A percentile compares a stretch with the other conserved stretches of the same genome.
Evolutionary conservation across 2,797 vertebrate genomes (phyloP).

Genomic region (Liparis tanakae): DNA sequence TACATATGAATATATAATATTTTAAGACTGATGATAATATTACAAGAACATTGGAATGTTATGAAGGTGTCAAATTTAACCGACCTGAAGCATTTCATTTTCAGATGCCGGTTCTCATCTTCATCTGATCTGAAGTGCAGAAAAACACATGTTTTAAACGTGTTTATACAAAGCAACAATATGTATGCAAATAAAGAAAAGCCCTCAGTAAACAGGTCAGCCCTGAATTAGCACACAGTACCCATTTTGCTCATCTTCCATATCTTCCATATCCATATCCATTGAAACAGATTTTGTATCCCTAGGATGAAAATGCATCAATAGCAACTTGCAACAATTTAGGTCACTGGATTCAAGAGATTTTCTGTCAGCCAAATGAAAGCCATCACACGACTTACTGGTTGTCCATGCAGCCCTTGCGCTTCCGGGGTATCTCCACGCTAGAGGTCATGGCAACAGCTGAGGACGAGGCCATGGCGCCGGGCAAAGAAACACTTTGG

Average conservation of each 20-base stretch:
- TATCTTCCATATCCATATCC: constrained; percentile 81
- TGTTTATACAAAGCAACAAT: background rate
- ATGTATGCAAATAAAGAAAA: constrained; percentile 5
- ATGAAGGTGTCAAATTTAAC: background rate
- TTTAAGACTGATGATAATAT: background rate
- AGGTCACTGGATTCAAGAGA: background rate
- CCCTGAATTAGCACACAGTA: constrained; percentile 39
- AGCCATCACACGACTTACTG: constrained; percentile 79
- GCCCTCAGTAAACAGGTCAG: constrained; percentile 3
- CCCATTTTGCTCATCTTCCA: constrained; percentile 83
- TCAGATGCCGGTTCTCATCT: constrained; percentile 85
- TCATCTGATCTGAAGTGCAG: constrained; percentile 84
- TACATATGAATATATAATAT: background rate
- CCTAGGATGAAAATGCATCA: constrained; percentile 68
- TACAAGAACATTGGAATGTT: background rate
- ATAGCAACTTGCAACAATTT: constrained; percentile 2
- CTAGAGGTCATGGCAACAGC: constrained; percentile 71
- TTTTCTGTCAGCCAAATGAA: background rate
- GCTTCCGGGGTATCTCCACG: constrained; percentile 88
- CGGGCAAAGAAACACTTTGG: constrained; percentile 73
- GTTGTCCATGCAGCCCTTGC: constrained; percentile 89
- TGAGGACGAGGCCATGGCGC: constrained; percentile 75
- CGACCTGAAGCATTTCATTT: constrained; percentile 92
- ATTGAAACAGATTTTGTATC: constrained; percentile 77
- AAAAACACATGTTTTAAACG: constrained; percentile 19